A percentile compares a stretch with the other conserved stretches of the same genome.
These are phyloP conservation scores for Centropus bengalensis DNA, from an alignment of 2,113 vertebrate species.

Conservation along the genomic window DNA sequence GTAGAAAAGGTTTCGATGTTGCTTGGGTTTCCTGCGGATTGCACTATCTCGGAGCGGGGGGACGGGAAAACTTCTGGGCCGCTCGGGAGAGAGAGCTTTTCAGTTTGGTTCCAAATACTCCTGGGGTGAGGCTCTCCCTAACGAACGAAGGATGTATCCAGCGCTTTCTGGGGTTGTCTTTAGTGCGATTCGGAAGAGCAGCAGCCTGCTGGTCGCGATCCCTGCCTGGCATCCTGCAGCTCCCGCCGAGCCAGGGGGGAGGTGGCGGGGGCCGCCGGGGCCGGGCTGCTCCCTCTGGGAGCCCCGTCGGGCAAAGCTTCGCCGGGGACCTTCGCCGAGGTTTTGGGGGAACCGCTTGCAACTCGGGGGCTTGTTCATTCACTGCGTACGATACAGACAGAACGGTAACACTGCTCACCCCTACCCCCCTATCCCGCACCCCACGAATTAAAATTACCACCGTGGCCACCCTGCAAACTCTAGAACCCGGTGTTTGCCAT, in stretches of 20 bases:
- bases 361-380: neutral
- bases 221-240: neutral
- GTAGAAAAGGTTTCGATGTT: neutral
- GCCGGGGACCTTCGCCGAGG: neutral
- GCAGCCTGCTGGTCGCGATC: neutral
- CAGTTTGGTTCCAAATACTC: neutral
- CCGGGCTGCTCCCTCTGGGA: neutral
- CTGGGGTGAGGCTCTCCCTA: neutral
- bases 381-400: neutral
- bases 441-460: neutral
- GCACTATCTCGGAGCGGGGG: accelerated
- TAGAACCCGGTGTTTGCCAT: neutral
- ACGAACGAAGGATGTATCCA: neutral
- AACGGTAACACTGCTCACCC: neutral
- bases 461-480: neutral
- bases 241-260: neutral
- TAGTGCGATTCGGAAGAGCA: neutral
- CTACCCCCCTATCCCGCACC: accelerated
- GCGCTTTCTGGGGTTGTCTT: neutral
- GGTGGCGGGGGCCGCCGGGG: neutral
- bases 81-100: neutral
- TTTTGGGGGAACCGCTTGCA: neutral
- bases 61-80: neutral
- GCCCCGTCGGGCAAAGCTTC: neutral
- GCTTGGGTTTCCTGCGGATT: neutral